Evolutionary conservation across 2,113 vertebrate species (phyloP).

Genomic region (Notarius lentiginosus): DNA sequence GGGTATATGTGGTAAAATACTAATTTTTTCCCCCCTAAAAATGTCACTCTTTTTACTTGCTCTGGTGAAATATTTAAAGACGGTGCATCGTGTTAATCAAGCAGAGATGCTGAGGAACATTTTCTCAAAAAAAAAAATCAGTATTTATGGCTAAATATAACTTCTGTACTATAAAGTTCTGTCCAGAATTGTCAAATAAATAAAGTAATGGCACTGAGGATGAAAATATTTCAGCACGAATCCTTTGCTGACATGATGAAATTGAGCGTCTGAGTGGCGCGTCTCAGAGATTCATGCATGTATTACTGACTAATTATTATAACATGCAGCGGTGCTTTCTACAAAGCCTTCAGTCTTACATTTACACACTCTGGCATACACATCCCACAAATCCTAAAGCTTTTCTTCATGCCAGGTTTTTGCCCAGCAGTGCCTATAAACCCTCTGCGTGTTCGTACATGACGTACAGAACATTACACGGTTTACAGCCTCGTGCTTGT

Average conservation of each 20-base stretch:
- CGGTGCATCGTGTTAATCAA: no score
- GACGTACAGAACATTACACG: background rate
- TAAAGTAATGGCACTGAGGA: background rate
- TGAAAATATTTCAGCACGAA: background rate
- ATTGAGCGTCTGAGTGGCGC: background rate
- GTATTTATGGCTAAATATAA: background rate
- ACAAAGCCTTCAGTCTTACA: conserved; percentile 25
- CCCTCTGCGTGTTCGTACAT: background rate
- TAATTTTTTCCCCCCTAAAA: no score
- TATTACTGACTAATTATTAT: conserved; percentile 4
- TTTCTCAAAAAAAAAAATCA: background rate
- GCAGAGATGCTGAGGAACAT: no score
- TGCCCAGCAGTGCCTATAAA: conserved; percentile 20
- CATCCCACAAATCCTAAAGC: conserved; percentile 21
- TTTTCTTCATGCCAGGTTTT: conserved; percentile 4
- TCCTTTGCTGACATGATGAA: background rate
- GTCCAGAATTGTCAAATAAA: background rate
- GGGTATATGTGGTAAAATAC: no score
- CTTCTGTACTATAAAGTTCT: background rate
- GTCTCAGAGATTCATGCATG: background rate
- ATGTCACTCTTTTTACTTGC: no score
- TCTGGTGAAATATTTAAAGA: no score
- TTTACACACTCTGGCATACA: conserved; percentile 23
- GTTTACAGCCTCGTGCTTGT: background rate
- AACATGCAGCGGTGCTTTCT: background rate